Conservation (phyloP, 2,113 vertebrate species). For the Vimba vimba region DNA sequence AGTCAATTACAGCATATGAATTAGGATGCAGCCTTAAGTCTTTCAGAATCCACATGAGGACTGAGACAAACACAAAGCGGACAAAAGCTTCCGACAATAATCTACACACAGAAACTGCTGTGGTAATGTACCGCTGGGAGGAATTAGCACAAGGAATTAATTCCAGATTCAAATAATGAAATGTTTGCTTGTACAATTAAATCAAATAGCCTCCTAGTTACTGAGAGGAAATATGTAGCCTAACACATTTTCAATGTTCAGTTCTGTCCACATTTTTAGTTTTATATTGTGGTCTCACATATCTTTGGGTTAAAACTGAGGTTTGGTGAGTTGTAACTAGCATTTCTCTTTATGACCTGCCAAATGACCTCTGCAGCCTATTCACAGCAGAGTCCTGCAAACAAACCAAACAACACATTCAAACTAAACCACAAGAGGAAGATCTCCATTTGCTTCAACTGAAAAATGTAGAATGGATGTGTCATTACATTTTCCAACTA, state of each 20-base stretch:
- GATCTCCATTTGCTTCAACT: neutral
- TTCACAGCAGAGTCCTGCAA: neutral
- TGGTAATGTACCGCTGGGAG: neutral
- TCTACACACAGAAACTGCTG: neutral
- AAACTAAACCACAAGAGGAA: neutral
- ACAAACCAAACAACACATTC: constrained; percentile 17
- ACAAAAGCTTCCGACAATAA: neutral
- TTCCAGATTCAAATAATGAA: neutral
- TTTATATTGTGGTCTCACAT: neutral
- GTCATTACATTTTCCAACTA: too few species aligned
- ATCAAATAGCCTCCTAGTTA: neutral
- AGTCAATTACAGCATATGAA: neutral
- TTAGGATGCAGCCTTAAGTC: neutral
- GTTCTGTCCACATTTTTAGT: neutral
- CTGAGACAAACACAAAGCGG: neutral
- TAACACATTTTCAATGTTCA: neutral
- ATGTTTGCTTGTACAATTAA: constrained; percentile 14
- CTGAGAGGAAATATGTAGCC: neutral
- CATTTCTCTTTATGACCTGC: neutral
- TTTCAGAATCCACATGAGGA: neutral
- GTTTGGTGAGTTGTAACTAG: neutral
- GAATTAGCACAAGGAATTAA: neutral
- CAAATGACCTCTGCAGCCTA: constrained; percentile 5
- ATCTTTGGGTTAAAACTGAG: neutral
- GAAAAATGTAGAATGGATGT: neutral